Evolutionary conservation across 2,113 vertebrate genomes (phyloP), one percentile per base, ranked within the genome.

Genomic region (Calyptomena viridis): DNA sequence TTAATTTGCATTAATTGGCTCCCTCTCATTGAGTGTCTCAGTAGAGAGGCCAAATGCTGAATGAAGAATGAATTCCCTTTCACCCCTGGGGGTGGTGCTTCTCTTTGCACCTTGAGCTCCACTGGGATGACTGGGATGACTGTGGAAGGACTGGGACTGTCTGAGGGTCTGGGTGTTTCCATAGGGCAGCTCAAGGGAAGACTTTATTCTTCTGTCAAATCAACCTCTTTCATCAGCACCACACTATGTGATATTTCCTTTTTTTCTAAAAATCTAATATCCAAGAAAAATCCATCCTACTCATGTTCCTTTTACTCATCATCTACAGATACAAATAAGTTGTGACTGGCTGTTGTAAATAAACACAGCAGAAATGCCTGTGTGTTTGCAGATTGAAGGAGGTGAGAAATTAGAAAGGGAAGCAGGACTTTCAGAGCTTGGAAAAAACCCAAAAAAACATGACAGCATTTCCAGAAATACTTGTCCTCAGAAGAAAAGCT

Each of bases 1-100:
- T 93, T 92, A 87, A 95, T 93, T 91, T 93, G 81, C 81, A 94
- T 92, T 93, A 87, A 95, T 84, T 92, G 90, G 84, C 69, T 95
- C 67, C n/a, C 64, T 92, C 80, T 92, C 44, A 4, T 77, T 85
- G n/a, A 79, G 23, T 80, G 23, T 24, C 42, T 84, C 71, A 93
- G 81, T 39, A 49, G 75, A 90, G 55, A 92, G 42, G 86, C 84
- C 84, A 93, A 92, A 85, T 31, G 47, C 74, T 94, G 93, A 93
- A 89, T n/a, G 56, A 73, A 87, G 94, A 93, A 96, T 63, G 42
- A 89, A 94, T 72, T 93, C 95, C 60, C 59, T 59, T 88, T 94
- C 89, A 47, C 39, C 39, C 86, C 37, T 73, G 69, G 89, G 68
- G 79, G 76, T 86, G 83, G 64, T 92, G 79, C 83, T 84, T 86